Conservation (phyloP, 2,888 invertebrate species). For the Drosophila fungiperda region DNA sequence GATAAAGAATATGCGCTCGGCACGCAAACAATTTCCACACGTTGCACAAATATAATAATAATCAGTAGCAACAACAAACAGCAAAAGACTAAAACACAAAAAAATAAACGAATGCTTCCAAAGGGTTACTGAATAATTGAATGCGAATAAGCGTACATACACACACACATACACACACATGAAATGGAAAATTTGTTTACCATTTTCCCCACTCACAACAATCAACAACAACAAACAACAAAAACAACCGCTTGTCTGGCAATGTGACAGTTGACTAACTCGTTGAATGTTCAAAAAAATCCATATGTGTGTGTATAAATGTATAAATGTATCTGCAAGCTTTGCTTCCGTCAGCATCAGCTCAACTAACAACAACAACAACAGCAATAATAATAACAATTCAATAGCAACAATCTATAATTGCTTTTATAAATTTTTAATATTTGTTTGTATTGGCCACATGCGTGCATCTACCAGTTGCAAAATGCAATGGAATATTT, state of each 20-base stretch:
- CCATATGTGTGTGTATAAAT: conserved; percentile 17
- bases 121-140: conserved; percentile 64
- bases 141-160: conserved; percentile 37
- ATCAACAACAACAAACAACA: conserved; percentile 20
- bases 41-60: conserved; percentile 78
- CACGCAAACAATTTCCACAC: conserved; percentile 79
- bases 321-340: conserved; percentile 13
- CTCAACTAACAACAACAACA: conserved; percentile 22
- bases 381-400: not conserved
- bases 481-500: conserved; percentile 24
- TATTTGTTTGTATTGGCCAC: conserved; percentile 43
- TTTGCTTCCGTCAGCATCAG: conserved; percentile 52
- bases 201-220: conserved; percentile 42
- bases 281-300: conserved; percentile 50
- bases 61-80: conserved; percentile 37
- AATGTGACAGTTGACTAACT: conserved; percentile 80
- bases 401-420: conserved; percentile 49
- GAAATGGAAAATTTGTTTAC: conserved; percentile 72
- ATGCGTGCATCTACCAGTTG: conserved; percentile 22
- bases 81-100: conserved; percentile 18
- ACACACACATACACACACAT: conserved; percentile 17
- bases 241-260: conserved; percentile 32
- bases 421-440: conserved; percentile 67
- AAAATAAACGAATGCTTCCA: conserved; percentile 69
- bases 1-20: conserved; percentile 45